A percentile compares a stretch with the other conserved stretches of the same genome.
These are phyloP conservation scores for Harpalus rufipes DNA, from an alignment of 2,888 invertebrate genomes.

Conservation along the genomic window DNA sequence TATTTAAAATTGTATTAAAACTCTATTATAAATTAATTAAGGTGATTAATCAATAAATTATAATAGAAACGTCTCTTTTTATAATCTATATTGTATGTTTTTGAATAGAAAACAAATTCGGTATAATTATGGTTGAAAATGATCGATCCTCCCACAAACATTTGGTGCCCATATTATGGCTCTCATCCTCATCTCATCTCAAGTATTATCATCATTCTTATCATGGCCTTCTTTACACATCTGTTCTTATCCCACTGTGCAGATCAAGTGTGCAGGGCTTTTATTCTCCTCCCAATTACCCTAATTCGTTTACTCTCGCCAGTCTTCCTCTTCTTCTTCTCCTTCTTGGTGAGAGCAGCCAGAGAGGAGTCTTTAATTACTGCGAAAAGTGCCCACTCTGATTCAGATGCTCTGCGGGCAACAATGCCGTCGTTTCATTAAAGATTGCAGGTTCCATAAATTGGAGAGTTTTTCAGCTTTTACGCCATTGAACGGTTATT, in stretches of 20 bases:
- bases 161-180: conserved; percentile 14
- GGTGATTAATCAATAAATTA: too few species aligned
- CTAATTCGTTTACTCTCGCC: conserved; percentile 37
- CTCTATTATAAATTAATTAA: too few species aligned
- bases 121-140: not conserved
- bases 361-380: conserved; percentile 42
- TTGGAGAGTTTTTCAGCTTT: conserved; percentile 24
- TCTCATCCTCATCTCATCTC: conserved; percentile 17
- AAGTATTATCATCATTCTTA: conserved; percentile 52
- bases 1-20: too few species aligned
- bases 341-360: not conserved
- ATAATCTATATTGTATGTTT: too few species aligned
- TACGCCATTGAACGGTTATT: conserved; percentile 23
- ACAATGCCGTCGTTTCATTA: conserved; percentile 43
- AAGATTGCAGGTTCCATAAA: conserved; percentile 14
- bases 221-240: conserved; percentile 29
- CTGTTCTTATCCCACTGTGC: conserved; percentile 19
- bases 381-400: conserved; percentile 43
- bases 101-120: not conserved
- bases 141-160: not conserved
- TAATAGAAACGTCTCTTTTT: not conserved
- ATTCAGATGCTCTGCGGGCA: not conserved
- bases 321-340: conserved; percentile 11
- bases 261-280: conserved; percentile 25
- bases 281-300: conserved; percentile 45